Conservation (phyloP, 2,797 vertebrate genomes). For the Urophycis tenuis region DNA sequence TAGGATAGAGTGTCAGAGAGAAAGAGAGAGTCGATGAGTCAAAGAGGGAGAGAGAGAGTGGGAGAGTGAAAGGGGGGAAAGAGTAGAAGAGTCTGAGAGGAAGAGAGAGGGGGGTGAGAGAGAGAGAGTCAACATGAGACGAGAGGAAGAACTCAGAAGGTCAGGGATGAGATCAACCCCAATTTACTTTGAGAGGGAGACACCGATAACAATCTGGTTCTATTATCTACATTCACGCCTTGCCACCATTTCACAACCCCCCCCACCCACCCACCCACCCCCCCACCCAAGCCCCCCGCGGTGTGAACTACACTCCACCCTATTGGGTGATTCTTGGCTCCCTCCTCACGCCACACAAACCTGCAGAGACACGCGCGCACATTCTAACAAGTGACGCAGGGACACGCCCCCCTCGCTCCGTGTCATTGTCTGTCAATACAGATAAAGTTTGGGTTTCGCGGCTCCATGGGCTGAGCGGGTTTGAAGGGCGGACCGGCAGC, state of each 20-base stretch:
- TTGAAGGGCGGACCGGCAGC: not conserved
- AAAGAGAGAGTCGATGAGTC: not conserved
- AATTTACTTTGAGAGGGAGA: conserved; percentile 2
- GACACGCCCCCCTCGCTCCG: not conserved
- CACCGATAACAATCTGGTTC: conserved; percentile 9
- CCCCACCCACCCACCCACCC: conserved; percentile 12
- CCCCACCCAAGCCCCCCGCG: not conserved
- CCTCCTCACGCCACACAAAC: not conserved
- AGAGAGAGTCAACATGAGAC: not conserved
- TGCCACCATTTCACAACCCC: not conserved
- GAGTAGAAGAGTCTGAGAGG: not conserved
- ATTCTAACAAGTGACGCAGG: not conserved
- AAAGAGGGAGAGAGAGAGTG: not conserved
- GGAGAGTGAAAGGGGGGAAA: not conserved
- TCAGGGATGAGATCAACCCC: not conserved
- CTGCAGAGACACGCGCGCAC: not conserved
- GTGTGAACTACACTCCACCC: not conserved
- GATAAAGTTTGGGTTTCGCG: too few relatives aligned
- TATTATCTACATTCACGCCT: conserved; percentile 11
- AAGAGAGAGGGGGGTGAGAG: not conserved
- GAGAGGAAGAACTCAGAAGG: not conserved
- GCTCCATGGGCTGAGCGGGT: not conserved
- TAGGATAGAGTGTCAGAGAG: not conserved
- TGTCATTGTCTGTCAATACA: not conserved
- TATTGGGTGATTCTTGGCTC: not conserved